Evolutionary conservation across 2,888 invertebrate genomes (phyloP).

Genomic region (Brenthis hecate): DNA sequence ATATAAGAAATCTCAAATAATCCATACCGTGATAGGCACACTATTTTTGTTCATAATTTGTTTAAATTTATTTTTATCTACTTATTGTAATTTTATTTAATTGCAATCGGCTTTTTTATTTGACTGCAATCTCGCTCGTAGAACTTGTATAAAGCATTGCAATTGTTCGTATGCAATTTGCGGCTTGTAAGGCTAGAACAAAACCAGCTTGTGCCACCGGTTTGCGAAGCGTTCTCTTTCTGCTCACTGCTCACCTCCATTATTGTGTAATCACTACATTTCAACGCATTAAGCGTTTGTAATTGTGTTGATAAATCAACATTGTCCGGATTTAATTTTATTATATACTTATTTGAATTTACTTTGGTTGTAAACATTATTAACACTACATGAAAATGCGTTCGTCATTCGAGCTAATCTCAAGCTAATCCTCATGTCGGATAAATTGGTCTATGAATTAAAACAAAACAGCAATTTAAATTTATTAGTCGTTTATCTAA

Average conservation of each 20-base stretch:
- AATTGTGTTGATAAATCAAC: neutral
- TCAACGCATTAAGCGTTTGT: conserved; percentile 7
- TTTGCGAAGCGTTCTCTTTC: conserved; percentile 31
- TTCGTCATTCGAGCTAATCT: no score
- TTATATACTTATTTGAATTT: neutral
- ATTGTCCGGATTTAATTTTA: conserved; percentile 5
- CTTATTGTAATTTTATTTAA: neutral
- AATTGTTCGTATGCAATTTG: conserved; percentile 11
- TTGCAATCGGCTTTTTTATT: neutral
- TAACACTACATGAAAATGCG: no score
- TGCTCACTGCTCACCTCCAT: conserved; percentile 8
- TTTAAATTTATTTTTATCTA: neutral
- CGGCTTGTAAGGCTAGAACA: conserved; percentile 21
- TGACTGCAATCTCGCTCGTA: neutral
- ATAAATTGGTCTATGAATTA: neutral
- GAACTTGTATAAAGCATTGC: conserved; percentile 9
- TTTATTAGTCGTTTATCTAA: conserved; percentile 10
- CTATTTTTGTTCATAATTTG: no score
- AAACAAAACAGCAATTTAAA: neutral
- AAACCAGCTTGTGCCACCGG: conserved; percentile 29
- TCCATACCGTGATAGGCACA: no score
- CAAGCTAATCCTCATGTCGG: neutral
- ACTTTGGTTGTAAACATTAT: neutral
- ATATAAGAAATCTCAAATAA: no score
- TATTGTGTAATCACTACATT: conserved; percentile 22